phyloP scores from a whole-genome alignment of 2,113 vertebrate genomes.

The Anser brachyrhynchus region DNA sequence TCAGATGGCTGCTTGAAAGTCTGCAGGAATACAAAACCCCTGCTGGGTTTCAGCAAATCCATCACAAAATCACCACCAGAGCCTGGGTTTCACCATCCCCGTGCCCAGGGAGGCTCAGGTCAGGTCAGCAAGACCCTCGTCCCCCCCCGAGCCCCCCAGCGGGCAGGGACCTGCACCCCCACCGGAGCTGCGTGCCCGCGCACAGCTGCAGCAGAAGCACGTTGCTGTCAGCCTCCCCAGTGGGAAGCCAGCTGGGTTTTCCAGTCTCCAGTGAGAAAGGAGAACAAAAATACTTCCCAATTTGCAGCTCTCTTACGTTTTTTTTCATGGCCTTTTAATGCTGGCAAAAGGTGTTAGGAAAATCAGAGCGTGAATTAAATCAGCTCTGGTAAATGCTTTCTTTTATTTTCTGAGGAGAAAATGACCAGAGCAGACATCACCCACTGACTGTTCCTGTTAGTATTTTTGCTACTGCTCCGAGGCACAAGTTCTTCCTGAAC shows the following conservation, averaged over 20 bases:
- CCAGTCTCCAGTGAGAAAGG: neutral
- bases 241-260: neutral
- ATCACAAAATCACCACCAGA: neutral
- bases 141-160: neutral
- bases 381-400: neutral
- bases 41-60: neutral
- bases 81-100: neutral
- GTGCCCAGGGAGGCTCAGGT: neutral
- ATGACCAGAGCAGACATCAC: neutral
- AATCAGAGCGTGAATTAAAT: neutral
- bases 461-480: neutral
- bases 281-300: neutral
- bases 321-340: neutral
- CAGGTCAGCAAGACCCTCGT: neutral
- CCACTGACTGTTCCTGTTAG: neutral
- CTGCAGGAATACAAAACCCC: neutral
- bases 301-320: neutral
- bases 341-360: neutral
- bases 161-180: neutral
- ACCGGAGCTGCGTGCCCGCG: neutral
- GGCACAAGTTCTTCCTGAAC: neutral
- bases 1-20: neutral
- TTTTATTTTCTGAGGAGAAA: neutral
- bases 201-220: neutral
- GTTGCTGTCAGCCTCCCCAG: neutral